Base-by-base conservation (phyloP, 2,888 invertebrate species). In the Neelides folsomi region DNA sequence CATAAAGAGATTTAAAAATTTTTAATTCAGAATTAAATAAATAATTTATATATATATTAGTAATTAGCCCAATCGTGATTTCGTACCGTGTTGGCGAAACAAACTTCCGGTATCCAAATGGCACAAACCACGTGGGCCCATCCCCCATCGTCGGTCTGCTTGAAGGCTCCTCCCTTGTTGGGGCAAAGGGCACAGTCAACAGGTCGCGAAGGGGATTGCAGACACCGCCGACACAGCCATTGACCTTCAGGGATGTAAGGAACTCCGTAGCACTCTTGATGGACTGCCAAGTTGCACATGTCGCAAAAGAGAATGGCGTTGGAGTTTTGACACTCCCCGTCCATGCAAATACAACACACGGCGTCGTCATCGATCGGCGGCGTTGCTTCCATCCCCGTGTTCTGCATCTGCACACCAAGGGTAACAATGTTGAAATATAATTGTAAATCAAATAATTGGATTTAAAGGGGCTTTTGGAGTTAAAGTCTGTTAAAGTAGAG, bases 61-160 rank as follows among this genome's bases (percentile, higher is more conserved):
- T n/a, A n/a, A n/a, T n/a, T n/a, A n/a, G n/a, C n/a, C n/a, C n/a
- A n/a, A n/a, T n/a, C n/a, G n/a, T n/a, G n/a, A 47, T 5, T n/a
- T 64, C 68, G 63, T 5, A 89, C 95, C 0, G 94, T 94, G 70
- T 98, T 98, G 1, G 95, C 95, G 71, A 98, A 98, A 61, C 90
- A 78, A 9, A 78, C 95, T 79, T 98, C 98, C 1, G 97, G 98
- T 66, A 98, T 93, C 97, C 98, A 98, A 1, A 98, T 75, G 0
- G 97, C 97, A 71, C 98, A 98, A 0, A 95, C 90, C 2, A 98
- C 97, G 70, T 98, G 98, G 1, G 94, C 95, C 98, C 98, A 98
- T 1, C 86, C 83, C 1, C 86, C 79, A 66, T 88, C 81, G 70
- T 94, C 94, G 0, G 95, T 94, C 73, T 95, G 95, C 71, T 99